These are phyloP conservation scores for Syngnathus typhle DNA, from an alignment of 2,113 vertebrate species.

Conservation along the genomic window DNA sequence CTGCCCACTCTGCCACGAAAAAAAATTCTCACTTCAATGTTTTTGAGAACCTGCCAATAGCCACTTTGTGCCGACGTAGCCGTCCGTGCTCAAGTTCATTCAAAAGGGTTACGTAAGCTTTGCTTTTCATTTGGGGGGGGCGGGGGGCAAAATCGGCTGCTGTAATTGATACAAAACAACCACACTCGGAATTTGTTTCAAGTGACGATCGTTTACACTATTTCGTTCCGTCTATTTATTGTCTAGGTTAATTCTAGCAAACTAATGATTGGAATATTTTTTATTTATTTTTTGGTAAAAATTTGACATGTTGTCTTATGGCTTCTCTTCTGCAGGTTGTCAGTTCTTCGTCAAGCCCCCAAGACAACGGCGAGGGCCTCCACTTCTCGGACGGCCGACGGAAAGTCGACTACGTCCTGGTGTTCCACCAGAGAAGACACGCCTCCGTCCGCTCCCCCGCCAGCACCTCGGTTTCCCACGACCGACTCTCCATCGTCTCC, in stretches of 20 bases:
- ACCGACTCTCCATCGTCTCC: slow-evolving; percentile 69
- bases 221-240: too few species aligned
- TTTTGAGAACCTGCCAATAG: slow-evolving; percentile 63
- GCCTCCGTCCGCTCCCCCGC: slow-evolving; percentile 27
- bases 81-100: slow-evolving; percentile 51
- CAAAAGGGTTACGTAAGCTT: slow-evolving; percentile 44
- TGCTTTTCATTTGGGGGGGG: slow-evolving; percentile 2
- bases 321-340: slow-evolving; percentile 39
- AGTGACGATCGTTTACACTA: too few species aligned
- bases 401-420: slow-evolving; percentile 91
- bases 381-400: slow-evolving; percentile 83
- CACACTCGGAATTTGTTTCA: too few species aligned
- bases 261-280: too few species aligned
- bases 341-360: slow-evolving; percentile 45
- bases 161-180: neutral
- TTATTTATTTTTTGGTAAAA: too few species aligned
- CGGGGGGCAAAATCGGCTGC: neutral
- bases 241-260: too few species aligned
- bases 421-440: slow-evolving; percentile 79
- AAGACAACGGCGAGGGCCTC: slow-evolving; percentile 57
- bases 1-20: slow-evolving; percentile 59
- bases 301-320: neutral
- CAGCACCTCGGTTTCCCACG: slow-evolving; percentile 18
- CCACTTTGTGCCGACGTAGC: slow-evolving; percentile 43
- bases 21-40: slow-evolving; percentile 57